Conservation (phyloP, 2,888 invertebrate genomes). For the Leptodirus hochenwartii region DNA sequence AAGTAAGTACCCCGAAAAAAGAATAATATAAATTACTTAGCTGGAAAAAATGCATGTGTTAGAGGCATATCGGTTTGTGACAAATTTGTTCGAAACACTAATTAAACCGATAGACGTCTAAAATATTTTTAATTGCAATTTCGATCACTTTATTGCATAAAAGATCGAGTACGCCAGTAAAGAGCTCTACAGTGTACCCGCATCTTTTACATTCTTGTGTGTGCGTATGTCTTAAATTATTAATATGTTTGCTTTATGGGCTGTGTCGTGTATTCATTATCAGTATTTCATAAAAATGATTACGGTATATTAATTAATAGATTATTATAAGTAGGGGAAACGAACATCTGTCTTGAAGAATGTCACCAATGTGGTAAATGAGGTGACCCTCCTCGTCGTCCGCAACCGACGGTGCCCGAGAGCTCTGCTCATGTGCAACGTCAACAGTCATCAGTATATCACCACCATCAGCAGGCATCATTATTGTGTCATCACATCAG, state of each 20-base stretch:
- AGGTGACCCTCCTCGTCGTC: slow-evolving; percentile 99
- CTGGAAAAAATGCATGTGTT: no score
- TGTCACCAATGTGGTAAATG: slow-evolving; percentile 97
- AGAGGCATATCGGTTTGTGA: no score
- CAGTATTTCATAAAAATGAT: not conserved
- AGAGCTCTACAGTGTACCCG: no score
- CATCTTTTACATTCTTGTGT: no score
- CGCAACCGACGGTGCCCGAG: slow-evolving; percentile 84
- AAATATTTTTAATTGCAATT: no score
- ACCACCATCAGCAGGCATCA: slow-evolving; percentile 28
- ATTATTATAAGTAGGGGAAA: slow-evolving; percentile 41
- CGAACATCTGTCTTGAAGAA: slow-evolving; percentile 99
- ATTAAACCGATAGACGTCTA: no score
- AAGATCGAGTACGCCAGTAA: no score
- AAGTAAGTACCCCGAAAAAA: no score
- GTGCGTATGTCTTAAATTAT: not conserved
- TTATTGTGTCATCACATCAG: slow-evolving; percentile 6
- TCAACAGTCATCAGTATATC: slow-evolving; percentile 14
- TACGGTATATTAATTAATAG: slow-evolving; percentile 8
- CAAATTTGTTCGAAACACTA: no score
- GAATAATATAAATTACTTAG: no score
- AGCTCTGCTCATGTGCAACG: slow-evolving; percentile 42
- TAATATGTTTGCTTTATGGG: not conserved
- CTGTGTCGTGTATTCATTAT: not conserved
- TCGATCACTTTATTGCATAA: no score